Evolutionary conservation across 1,140 invertebrate species (phyloP).

Genomic region (Adelges cooleyi): DNA sequence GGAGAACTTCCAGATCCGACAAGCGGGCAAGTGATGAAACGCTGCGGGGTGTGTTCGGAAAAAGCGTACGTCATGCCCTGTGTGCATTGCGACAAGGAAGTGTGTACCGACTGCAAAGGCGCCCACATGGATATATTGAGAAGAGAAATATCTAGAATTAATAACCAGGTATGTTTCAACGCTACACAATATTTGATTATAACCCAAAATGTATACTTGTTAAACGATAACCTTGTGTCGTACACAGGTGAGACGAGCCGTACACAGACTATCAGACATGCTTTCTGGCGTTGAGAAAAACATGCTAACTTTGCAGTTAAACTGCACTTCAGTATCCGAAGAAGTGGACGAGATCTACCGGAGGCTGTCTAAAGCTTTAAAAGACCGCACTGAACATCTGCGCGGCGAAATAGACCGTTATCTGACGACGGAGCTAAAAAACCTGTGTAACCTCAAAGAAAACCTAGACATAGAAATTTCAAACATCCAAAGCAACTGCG

Average conservation of each 20-base stretch:
- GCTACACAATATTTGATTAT: background rate
- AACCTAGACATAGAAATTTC: constrained; percentile 83
- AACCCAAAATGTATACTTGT: background rate
- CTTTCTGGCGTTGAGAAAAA: constrained; percentile 74
- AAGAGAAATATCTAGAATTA: constrained; percentile 84
- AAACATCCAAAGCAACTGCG: constrained; percentile 89
- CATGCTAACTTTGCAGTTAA: constrained; percentile 66
- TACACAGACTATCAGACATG: constrained; percentile 76
- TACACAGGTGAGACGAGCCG: constrained; percentile 56
- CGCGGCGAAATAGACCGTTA: constrained; percentile 82
- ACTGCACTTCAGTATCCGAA: constrained; percentile 71
- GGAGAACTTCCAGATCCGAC: constrained; percentile 81
- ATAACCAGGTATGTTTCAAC: constrained; percentile 60
- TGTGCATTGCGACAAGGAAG: constrained; percentile 89
- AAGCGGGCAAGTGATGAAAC: constrained; percentile 71
- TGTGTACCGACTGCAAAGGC: constrained; percentile 79
- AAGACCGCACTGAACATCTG: constrained; percentile 79
- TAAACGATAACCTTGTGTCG: background rate
- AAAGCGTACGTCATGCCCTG: constrained; percentile 82
- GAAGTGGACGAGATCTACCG: constrained; percentile 87
- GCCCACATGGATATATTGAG: constrained; percentile 92
- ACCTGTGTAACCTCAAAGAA: constrained; percentile 75
- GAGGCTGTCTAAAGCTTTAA: constrained; percentile 76
- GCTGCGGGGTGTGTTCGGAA: constrained; percentile 84
- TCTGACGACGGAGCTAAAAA: constrained; percentile 65